Base-by-base conservation (phyloP, 2,797 vertebrate genomes). In the Dermochelys coriacea region DNA sequence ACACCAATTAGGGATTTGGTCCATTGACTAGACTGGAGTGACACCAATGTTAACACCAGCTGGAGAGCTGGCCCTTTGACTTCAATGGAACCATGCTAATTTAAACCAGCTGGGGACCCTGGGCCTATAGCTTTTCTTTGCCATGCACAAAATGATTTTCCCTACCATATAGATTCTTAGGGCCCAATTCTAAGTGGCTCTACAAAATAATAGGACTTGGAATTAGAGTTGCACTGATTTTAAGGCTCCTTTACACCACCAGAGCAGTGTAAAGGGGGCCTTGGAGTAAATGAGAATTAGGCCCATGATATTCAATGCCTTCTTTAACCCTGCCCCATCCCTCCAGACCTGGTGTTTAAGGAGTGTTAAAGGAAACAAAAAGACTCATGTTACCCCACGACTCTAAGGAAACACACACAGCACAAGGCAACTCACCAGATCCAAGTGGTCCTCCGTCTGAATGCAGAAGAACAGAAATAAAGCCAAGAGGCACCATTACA, bases 371-470 rank as follows among this genome's bases (percentile, higher is more conserved):
- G 81, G 54, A 77, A 77, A 49, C 74, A 45, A 49, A 49, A 45
- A 49, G 25, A 47, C 64, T 71, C 21, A 45, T 87, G 85, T 47
- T 75, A 80, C 34, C 75, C 45, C 57, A 77, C 8, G 15, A 37
- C 45, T 50, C 37, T 23, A 41, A 29, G 14, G 37, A 49, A 47
- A 59, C 31, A 86, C n/a, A 78, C 49, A 95, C 98, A 98, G 27
- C 55, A 98, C 97, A 15, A 92, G 80, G 54, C 37, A 74, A 99
- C 98, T 99, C 98, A 99, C 99, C 99, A 99, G 98, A 98, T 99
- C 99, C 98, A 99, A 97, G 97, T 99, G 99, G 94, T 99, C 99
- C 96, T 99, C 99, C 61, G 99, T 99, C 99, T 99, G 99, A 96
- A 89, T 85, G 90, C 92, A 78, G 90, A 82, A 89, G 88, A 95